Conservation (phyloP, 92 coral and sea anemone species). For the Hydrozoanthus gracilis region DNA sequence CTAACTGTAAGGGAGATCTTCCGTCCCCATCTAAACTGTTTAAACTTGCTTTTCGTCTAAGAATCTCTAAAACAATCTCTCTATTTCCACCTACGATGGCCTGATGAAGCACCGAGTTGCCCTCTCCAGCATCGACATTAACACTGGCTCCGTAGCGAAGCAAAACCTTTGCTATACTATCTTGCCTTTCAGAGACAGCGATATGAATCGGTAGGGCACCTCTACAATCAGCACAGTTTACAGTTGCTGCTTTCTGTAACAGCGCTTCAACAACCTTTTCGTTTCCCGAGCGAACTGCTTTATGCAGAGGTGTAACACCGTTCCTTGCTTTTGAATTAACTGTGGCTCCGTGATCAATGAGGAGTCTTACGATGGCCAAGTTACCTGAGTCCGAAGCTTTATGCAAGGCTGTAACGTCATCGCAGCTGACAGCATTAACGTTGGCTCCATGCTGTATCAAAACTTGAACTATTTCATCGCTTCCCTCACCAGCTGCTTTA, state of each 20-base stretch:
- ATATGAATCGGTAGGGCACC: constrained; percentile 14
- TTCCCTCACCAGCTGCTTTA: constrained; percentile 15
- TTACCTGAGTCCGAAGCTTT: constrained; percentile 21
- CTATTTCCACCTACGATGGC: constrained; percentile 15
- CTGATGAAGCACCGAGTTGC: not conserved
- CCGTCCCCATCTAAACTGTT: constrained; percentile 7
- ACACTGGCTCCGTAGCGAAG: not conserved
- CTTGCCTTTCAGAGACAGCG: constrained; percentile 8
- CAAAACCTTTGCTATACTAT: not conserved
- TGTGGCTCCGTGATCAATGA: constrained; percentile 27
- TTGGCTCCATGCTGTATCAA: constrained; percentile 10
- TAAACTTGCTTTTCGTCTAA: not conserved
- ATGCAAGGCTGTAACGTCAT: constrained; percentile 24
- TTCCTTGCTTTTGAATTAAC: constrained; percentile 4
- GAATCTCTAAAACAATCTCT: constrained; percentile 6
- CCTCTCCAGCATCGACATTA: constrained; percentile 1
- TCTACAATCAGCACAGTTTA: not conserved
- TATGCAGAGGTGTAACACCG: constrained; percentile 25
- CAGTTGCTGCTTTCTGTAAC: constrained; percentile 16
- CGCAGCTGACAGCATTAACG: constrained; percentile 5
- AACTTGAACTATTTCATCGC: not conserved
- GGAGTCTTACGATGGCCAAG: not conserved
- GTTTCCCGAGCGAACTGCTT: constrained; percentile 27
- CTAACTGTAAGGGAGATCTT: constrained; percentile 15
- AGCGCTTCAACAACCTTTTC: not conserved